phyloP scores from a whole-genome alignment of 2,797 vertebrate genomes.

The Pachyuromys duprasi region DNA sequence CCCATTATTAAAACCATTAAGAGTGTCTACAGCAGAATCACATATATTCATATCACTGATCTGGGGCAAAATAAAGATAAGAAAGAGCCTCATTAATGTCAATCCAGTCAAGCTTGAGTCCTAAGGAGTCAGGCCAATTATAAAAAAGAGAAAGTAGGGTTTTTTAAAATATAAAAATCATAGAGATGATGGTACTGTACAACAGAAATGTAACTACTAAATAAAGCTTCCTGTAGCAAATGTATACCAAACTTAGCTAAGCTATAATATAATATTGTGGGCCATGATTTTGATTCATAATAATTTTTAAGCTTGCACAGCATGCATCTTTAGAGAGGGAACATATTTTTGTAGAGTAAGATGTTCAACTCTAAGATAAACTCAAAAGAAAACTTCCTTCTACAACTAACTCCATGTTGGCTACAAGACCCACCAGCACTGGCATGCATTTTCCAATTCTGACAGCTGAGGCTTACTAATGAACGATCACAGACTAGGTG shows the following conservation, averaged over 20 bases:
- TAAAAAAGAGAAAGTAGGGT: not conserved
- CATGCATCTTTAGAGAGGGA: not conserved
- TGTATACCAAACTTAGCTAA: not conserved
- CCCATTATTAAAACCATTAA: not conserved
- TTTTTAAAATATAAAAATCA: too few species aligned
- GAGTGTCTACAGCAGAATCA: not conserved
- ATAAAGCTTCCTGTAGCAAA: not conserved
- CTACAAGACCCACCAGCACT: not conserved
- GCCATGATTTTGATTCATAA: not conserved
- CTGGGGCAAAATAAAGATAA: not conserved
- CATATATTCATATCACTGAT: not conserved
- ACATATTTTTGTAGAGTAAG: not conserved
- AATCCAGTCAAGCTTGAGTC: not conserved
- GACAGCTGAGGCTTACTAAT: slow-evolving; percentile 32
- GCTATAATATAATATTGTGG: not conserved
- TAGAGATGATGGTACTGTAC: not conserved
- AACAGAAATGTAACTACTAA: not conserved
- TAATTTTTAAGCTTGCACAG: not conserved
- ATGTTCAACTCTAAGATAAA: not conserved
- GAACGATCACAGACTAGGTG: slow-evolving; percentile 53
- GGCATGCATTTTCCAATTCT: slow-evolving; percentile 53
- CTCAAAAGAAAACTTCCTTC: slow-evolving; percentile 5
- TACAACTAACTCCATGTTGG: not conserved
- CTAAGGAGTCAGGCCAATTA: not conserved
- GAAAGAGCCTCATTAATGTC: not conserved